phyloP scores from a whole-genome alignment of 2,797 vertebrate genomes.

The Pteronotus mesoamericanus region DNA sequence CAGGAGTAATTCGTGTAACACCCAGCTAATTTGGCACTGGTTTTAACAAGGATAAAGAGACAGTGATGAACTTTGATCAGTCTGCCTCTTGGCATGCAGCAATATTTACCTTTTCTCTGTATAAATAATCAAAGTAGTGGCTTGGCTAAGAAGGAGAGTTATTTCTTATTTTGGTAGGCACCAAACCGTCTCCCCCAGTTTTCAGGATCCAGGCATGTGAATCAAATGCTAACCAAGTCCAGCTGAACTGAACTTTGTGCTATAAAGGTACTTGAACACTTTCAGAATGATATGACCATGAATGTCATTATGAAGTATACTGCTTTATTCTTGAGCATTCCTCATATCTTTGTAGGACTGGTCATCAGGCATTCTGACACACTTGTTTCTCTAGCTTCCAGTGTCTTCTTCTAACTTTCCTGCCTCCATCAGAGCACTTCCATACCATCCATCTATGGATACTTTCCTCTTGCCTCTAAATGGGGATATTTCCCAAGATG shows the following conservation, averaged over 20 bases:
- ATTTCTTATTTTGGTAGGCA: neutral
- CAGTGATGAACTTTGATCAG: neutral
- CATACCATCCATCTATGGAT: fast-evolving
- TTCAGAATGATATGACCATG: neutral
- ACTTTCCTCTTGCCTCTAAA: neutral
- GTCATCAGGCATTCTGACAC: neutral
- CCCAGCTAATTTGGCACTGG: neutral
- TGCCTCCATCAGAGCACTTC: fast-evolving
- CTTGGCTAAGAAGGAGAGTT: neutral
- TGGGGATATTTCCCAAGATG: neutral
- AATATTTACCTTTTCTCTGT: neutral
- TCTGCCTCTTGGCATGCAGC: neutral
- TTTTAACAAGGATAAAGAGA: neutral
- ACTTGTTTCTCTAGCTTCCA: neutral
- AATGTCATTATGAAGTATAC: neutral
- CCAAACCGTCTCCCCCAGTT: neutral
- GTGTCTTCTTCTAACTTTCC: neutral
- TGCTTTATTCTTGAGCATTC: neutral
- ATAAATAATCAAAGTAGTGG: neutral
- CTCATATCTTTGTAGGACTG: neutral
- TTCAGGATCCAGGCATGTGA: neutral
- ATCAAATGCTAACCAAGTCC: neutral
- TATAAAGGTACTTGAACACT: neutral
- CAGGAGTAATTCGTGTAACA: neutral
- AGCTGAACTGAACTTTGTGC: neutral